Evolutionary conservation across 2,888 invertebrate species (phyloP), one percentile per base, ranked within the genome.

Genomic region (Lapara coniferarum): DNA sequence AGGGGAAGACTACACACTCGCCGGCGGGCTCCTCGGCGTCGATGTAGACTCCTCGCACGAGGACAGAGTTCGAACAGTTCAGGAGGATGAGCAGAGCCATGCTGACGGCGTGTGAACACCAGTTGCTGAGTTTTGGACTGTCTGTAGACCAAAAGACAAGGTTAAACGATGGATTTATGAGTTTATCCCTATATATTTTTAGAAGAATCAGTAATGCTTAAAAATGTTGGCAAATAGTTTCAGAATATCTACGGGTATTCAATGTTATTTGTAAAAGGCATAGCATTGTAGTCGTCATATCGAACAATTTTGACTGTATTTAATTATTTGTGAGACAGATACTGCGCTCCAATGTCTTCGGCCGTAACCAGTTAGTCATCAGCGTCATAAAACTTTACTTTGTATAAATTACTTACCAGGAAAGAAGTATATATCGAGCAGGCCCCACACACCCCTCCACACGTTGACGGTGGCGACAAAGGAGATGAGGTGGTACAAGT

Each of bases 361-460:
- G 25, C 2, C 25, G 25, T 25, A 25, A 25, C 1, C 25, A 25
- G 25, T 25, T 25, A 25, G 25, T 25, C 25, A 25, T 25, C 25
- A 37, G 37, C 37, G 5, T 37, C 4, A 37, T 37, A 25, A 1
- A 25, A 25, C 8, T 51, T 13, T 51, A 13, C 56, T 13, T 80
- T 85, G 46, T 66, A 30, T 49, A 56, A 16, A 16, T 19, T 52
- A 95, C 96, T 85, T 83, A 97, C 97, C 96, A 88, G 97, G 96
- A 76, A 97, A 95, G 73, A 98, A 95, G 88, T 97, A 97, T 53
- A 96, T 90, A 87, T 98, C 97, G 37, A 97, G 93, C 70, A 97
- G 88, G 73, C 96, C 96, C 98, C 98, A 98, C 70, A 98, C 95
- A 14, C 97, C 98, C 63, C 98, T 95, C 98, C 98, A 98, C 13